phyloP scores from a whole-genome alignment of 2,113 vertebrate species.

The Lontra canadensis region DNA sequence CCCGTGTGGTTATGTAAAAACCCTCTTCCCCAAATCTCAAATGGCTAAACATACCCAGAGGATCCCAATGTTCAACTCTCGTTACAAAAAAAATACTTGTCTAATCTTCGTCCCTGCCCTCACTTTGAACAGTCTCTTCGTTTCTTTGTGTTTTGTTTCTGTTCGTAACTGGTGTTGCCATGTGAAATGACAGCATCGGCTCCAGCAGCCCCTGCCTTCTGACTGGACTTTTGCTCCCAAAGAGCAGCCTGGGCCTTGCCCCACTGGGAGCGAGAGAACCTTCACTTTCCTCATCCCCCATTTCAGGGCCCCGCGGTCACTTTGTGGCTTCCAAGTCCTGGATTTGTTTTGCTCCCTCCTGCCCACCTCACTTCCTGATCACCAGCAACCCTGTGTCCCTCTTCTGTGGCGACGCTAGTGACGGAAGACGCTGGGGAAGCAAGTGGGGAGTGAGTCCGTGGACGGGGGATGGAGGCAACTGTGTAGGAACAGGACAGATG shows the following conservation, averaged over 20 bases:
- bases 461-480: background rate
- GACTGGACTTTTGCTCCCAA: background rate
- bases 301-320: background rate
- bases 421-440: background rate
- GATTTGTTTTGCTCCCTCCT: background rate
- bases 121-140: background rate
- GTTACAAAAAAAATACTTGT: background rate
- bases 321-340: background rate
- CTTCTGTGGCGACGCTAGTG: background rate
- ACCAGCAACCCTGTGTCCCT: background rate
- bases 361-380: background rate
- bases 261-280: background rate
- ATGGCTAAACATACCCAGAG: background rate
- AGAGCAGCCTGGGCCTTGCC: background rate
- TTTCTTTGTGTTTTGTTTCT: background rate
- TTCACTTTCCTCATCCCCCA: background rate
- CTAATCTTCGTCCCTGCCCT: background rate
- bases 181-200: background rate
- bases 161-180: accelerated
- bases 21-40: background rate
- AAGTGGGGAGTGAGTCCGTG: background rate
- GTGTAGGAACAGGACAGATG: background rate
- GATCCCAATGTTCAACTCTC: background rate
- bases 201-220: background rate
- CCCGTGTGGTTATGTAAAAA: background rate